phyloP scores from a whole-genome alignment of 2,113 vertebrate species.

The Monarcha castaneiventris region DNA sequence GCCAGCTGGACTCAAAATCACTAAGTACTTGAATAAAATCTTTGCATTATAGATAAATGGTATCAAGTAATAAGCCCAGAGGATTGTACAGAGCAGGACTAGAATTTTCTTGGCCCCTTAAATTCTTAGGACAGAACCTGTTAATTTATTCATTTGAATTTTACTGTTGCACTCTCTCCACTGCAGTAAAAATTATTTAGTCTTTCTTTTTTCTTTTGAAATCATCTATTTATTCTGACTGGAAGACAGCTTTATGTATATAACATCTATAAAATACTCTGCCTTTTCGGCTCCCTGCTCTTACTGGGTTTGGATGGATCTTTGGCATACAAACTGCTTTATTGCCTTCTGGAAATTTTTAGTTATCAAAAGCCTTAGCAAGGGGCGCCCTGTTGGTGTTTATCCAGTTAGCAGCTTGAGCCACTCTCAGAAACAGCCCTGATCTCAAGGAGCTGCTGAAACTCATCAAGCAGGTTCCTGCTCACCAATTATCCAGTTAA shows the following conservation, averaged over 20 bases:
- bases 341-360: not conserved
- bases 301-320: not conserved
- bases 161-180: not conserved
- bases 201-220: not conserved
- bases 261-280: not conserved
- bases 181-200: not conserved
- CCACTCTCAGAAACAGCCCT: not conserved
- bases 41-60: not conserved
- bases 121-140: not conserved
- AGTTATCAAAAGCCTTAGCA: not conserved
- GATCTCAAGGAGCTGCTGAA: slow-evolving; percentile 50
- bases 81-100: not conserved
- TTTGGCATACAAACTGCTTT: not conserved
- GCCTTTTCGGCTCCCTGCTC: not conserved
- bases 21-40: not conserved
- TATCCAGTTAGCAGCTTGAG: not conserved
- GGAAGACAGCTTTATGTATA: not conserved
- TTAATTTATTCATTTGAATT: not conserved
- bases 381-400: not conserved
- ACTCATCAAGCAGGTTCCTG: slow-evolving; percentile 58
- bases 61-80: not conserved
- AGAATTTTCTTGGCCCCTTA: not conserved
- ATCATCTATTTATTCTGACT: not conserved
- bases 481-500: slow-evolving; percentile 47
- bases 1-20: not conserved